Evolutionary conservation across 2,888 invertebrate species (phyloP), one percentile per base, ranked within the genome.

Genomic region (Bellardia pandia): DNA sequence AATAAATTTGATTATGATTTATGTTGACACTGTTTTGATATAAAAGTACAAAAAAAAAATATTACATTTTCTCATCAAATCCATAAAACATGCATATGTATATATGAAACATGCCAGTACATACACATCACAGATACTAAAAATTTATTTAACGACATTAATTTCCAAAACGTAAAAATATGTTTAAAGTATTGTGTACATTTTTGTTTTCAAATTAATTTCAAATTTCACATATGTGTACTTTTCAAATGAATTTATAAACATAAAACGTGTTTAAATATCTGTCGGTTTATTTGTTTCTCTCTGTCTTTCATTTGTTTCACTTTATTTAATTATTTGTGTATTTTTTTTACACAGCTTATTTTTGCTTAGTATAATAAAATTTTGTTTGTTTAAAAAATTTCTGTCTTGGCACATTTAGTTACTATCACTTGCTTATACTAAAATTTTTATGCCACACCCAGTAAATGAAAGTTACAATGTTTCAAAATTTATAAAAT

Each of bases 1-100:
- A 75, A 74, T 77, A 86, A 71, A 86, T 86, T 86, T 86, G 45
- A 62, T 75, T 86, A 74, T 82, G 86, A 82, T 82, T 86, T 86
- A 82, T 86, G 74, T 62, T 42, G 74, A 78, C 82, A 78, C 66
- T 74, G 68, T 64, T 86, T 69, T 86, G 78, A 86, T 76, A 69
- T 76, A 51, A 69, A 37, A 76, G 60, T 48, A 23, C 14, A 60
- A 16, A 74, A 33, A 69, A 69, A 69, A n/a, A 51, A 53, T 8
- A 40, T n/a, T 45, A 51, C 9, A 51, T 30, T 5, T 51, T 51
- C n/a, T 51, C 71, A 71, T 9, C 40, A 7, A 9, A 13, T 6
- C 51, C 14, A 2, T n/a, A 56, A 58, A 23, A 58, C 30, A 58
- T 11, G 13, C 58, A 58, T 13, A 8, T 4, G 58, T 11, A 30